Percentiles rank a stretch among this genome's conserved stretches.
These are phyloP conservation scores for Sitta carolinensis DNA, from an alignment of 2,797 vertebrate genomes.

Conservation along the genomic window DNA sequence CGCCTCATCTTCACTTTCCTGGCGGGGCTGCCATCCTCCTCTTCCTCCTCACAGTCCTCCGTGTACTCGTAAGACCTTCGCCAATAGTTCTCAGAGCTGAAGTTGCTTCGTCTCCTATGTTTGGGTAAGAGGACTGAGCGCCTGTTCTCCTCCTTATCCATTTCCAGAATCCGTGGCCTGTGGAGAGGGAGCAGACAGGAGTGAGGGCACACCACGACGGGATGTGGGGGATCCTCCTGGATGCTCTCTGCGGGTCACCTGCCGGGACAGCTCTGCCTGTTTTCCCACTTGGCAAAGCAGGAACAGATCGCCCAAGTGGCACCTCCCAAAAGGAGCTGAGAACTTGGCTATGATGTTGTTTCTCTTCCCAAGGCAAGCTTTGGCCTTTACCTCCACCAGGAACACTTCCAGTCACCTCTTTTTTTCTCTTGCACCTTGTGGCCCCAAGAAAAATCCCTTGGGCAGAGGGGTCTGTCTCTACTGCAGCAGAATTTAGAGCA, in stretches of 20 bases:
- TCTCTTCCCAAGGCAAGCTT: neutral
- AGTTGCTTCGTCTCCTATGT: constrained; percentile 81
- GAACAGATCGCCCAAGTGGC: neutral
- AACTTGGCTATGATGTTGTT: neutral
- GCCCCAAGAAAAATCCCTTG: neutral
- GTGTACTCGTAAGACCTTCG: constrained; percentile 84
- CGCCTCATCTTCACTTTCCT: constrained; percentile 97
- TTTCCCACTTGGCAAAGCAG: neutral
- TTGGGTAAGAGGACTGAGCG: constrained; percentile 85
- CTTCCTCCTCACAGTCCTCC: constrained; percentile 79
- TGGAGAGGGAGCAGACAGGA: neutral
- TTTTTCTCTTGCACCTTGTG: neutral
- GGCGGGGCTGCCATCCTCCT: constrained; percentile 81
- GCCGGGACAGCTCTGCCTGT: accelerated
- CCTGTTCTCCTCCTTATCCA: constrained; percentile 98
- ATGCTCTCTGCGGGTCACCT: neutral
- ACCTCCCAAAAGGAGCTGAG: neutral
- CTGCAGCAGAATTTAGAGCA: neutral
- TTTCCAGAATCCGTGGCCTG: constrained; percentile 95
- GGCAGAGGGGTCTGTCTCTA: neutral
- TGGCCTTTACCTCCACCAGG: neutral
- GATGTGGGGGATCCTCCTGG: neutral
- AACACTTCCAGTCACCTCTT: neutral
- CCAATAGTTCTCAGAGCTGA: constrained; percentile 92
- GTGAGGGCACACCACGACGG: accelerated